Conservation (phyloP, 2,113 vertebrate species). For the Ardeotis arabs region DNA sequence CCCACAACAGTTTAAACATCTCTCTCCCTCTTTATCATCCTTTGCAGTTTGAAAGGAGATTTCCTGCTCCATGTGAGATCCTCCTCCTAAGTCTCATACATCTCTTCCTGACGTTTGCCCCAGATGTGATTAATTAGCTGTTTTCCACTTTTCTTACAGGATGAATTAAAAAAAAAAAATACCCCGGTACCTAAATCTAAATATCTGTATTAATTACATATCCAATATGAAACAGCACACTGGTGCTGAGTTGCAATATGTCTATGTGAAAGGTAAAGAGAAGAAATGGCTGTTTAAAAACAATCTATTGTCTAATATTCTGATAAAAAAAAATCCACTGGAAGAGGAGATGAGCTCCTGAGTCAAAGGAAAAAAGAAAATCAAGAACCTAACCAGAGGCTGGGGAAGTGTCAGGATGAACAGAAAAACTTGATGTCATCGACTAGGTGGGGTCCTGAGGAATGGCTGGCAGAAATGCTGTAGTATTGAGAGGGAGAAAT, state of each 20-base stretch:
- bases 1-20: background rate
- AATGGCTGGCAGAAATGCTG: background rate
- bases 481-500: background rate
- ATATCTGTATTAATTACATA: conserved; percentile 55
- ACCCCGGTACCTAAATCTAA: background rate
- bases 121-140: conserved; percentile 39
- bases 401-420: background rate
- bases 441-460: background rate
- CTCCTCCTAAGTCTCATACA: conserved; percentile 28
- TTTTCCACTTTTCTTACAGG: conserved; percentile 11
- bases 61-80: background rate
- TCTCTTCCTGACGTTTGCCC: conserved; percentile 34
- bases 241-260: conserved; percentile 41
- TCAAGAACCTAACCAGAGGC: background rate
- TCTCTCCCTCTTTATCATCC: background rate
- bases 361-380: background rate
- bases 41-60: background rate
- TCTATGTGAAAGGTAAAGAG: background rate
- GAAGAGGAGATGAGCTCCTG: background rate
- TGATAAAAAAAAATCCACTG: conserved; percentile 14
- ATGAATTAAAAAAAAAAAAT: background rate
- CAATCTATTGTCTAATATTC: conserved; percentile 13
- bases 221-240: conserved; percentile 48
- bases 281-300: conserved; percentile 50
- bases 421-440: background rate